Base-by-base conservation (phyloP, 2,888 invertebrate species). In the Meteorus colon region DNA sequence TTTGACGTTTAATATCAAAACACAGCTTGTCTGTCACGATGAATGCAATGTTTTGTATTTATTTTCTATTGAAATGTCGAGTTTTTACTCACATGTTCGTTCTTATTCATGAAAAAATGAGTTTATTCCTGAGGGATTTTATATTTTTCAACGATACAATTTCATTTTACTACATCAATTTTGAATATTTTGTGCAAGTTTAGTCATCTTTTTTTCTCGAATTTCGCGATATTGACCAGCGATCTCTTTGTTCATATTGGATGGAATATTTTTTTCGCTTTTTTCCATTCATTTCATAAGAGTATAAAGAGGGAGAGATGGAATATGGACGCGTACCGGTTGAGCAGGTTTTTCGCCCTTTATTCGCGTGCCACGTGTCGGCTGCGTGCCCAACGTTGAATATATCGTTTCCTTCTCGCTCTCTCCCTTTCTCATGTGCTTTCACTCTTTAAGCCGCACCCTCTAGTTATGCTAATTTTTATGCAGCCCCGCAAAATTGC, bases 391-490 rank as follows among this genome's bases (percentile, higher is more conserved):
- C 73, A 65, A 75, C 75, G 73, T 68, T 55, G 10, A 55, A 55
- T 55, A 55, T 55, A 55, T 55, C 19, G 19, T n/a, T 55, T 55
- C 8, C 19, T 75, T 66, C 69, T 72, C 37, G 41, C 62, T 55
- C 55, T 69, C 69, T 68, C 48, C 8, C 68, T 75, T 55, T 71
- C 48, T 19, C 68, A 73, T 55, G 73, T 24, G 19, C 41, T 41
- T 12, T 41, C 41, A 12, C 41, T 41, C 41, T 8, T 12, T 2
- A 55, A 8, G 24, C 19, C 55, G 55, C 70, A 34, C 77, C 67
- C 75, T 75, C 75, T 74, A 72, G 75, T 81, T 81, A 86, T 86
- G 85, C 80, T 83, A 85, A 85, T 85, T 85, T 83, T 77, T 72
- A 75, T 82, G 78, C 79, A 80, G 73, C 75, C 80, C 76, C 78